phyloP scores from a whole-genome alignment of 2,797 vertebrate species.

The Psittacula echo region DNA sequence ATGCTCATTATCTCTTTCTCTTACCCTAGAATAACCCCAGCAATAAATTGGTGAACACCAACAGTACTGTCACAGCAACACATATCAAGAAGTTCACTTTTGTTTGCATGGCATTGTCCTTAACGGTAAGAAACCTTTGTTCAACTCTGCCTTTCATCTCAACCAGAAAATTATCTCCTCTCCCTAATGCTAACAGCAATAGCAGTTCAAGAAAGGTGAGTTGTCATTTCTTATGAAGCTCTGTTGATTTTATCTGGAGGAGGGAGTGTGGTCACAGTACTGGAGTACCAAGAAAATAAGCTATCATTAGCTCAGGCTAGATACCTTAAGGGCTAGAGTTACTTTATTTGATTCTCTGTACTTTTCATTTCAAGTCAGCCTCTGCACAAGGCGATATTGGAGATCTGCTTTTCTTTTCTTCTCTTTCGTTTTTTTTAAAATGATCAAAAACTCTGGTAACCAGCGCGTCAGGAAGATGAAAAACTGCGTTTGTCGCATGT shows the following conservation, averaged over 20 bases:
- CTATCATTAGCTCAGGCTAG: background rate
- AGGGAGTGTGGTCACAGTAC: background rate
- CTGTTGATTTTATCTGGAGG: background rate
- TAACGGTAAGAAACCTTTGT: constrained; percentile 87
- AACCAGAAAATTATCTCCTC: background rate
- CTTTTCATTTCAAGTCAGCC: background rate
- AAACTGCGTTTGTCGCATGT: background rate
- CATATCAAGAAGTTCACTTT: constrained; percentile 98
- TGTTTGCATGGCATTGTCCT: constrained; percentile 91
- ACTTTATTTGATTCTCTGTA: background rate
- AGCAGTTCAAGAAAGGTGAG: constrained; percentile 23
- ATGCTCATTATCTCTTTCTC: constrained; percentile 44
- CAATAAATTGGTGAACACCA: constrained; percentile 88
- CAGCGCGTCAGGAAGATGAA: background rate
- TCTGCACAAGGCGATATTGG: background rate
- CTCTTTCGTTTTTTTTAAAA: background rate
- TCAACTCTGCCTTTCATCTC: background rate
- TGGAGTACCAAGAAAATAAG: background rate
- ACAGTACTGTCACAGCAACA: constrained; percentile 84
- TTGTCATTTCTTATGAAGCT: background rate
- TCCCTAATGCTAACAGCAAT: background rate
- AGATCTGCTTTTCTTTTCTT: background rate
- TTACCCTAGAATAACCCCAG: constrained; percentile 90
- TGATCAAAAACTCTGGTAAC: background rate
- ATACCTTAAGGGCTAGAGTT: background rate